Evolutionary conservation across 1,140 invertebrate genomes (phyloP).

Genomic region (Megathymus violae): DNA sequence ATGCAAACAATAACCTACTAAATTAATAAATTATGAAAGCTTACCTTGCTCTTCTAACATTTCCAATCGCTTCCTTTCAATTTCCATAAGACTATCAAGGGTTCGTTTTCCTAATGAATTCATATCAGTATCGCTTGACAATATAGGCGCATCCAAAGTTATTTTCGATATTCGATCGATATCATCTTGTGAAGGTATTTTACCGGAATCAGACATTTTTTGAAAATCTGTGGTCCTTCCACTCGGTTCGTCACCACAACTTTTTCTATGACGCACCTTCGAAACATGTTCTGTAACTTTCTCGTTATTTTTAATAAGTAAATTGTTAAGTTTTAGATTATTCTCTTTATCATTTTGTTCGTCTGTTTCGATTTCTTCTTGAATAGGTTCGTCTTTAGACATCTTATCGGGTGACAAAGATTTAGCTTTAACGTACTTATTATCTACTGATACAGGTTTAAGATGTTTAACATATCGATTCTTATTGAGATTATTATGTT

Average conservation of each 20-base stretch:
- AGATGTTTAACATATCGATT: conserved; percentile 78
- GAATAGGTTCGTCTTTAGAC: conserved; percentile 55
- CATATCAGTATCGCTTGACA: conserved; percentile 86
- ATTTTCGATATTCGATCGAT: conserved; percentile 94
- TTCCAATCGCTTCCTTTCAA: conserved; percentile 93
- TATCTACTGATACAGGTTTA: conserved; percentile 65
- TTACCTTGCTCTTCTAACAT: conserved; percentile 95
- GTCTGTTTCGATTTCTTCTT: conserved; percentile 52
- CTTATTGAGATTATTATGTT: conserved; percentile 37
- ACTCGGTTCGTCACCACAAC: conserved; percentile 78
- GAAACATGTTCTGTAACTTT: conserved; percentile 6
- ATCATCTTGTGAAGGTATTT: conserved; percentile 91
- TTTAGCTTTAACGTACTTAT: conserved; percentile 76
- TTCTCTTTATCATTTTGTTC: conserved; percentile 36
- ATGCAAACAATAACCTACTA: too few species aligned
- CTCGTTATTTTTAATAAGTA: conserved; percentile 2
- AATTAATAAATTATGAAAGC: conserved; percentile 37
- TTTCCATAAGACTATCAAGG: conserved; percentile 94
- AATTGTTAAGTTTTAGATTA: conserved; percentile 41
- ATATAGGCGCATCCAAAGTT: conserved; percentile 91
- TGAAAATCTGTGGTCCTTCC: conserved; percentile 53
- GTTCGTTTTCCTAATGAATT: conserved; percentile 91
- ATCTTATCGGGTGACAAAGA: conserved; percentile 73
- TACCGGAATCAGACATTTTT: conserved; percentile 71
- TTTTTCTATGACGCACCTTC: conserved; percentile 66